phyloP scores from a whole-genome alignment of 2,797 vertebrate genomes.

The Pterois miles region DNA sequence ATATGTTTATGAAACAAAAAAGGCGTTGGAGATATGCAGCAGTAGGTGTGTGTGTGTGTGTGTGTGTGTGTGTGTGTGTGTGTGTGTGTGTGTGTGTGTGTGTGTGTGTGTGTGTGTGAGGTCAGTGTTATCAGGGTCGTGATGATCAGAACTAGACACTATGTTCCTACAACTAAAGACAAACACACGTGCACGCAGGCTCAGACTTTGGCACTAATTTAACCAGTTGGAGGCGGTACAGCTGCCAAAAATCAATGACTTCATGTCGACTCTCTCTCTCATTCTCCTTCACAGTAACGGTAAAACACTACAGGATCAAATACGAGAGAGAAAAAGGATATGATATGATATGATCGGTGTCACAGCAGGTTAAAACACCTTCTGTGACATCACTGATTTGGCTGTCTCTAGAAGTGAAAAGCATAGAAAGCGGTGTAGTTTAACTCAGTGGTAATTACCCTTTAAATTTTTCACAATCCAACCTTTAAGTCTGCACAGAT shows the following conservation, averaged over 20 bases:
- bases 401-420: neutral
- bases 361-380: neutral
- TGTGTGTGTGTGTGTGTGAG: slow-evolving; percentile 16
- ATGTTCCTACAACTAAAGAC: slow-evolving; percentile 13
- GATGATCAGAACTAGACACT: slow-evolving; percentile 23
- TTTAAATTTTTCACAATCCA: neutral
- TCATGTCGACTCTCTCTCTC: neutral
- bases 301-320: neutral
- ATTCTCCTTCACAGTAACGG: neutral
- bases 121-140: slow-evolving; percentile 46
- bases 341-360: neutral
- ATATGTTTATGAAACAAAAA: neutral
- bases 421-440: neutral
- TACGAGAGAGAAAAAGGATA: neutral
- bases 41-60: neutral
- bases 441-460: neutral
- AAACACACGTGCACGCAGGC: slow-evolving; percentile 30
- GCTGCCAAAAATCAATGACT: slow-evolving; percentile 39
- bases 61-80: neutral
- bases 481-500: neutral
- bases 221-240: neutral
- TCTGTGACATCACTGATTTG: neutral
- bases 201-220: slow-evolving; percentile 43
- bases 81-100: slow-evolving; percentile 10
- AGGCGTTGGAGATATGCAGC: neutral